These are phyloP conservation scores for Alviniconcha strummeri DNA, from an alignment of 2,888 invertebrate species.

Conservation along the genomic window DNA sequence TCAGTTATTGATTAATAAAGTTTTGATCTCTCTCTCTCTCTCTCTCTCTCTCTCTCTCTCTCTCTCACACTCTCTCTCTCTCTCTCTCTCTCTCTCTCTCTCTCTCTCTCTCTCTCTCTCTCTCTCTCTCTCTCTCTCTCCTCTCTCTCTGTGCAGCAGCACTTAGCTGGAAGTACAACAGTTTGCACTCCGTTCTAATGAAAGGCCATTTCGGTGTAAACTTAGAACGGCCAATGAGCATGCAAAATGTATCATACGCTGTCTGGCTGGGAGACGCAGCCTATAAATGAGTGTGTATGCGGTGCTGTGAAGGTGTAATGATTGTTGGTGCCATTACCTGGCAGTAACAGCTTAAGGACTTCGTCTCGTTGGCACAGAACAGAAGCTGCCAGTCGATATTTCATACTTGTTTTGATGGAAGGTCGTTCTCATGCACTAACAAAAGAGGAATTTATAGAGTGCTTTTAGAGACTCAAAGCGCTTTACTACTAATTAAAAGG, in stretches of 20 bases:
- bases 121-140: conserved; percentile 3
- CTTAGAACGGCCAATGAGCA: background rate
- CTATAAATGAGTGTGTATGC: background rate
- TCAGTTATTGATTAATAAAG: no score
- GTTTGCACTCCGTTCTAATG: conserved; percentile 30
- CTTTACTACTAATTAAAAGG: no score
- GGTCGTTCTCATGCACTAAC: no score
- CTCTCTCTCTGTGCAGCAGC: background rate
- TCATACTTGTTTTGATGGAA: no score
- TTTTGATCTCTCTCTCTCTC: background rate
- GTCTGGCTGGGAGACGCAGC: background rate
- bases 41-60: background rate
- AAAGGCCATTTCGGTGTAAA: conserved; percentile 26
- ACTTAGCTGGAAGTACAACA: conserved; percentile 1
- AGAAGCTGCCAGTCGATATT: no score
- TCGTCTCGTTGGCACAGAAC: no score
- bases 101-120: background rate
- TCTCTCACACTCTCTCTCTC: conserved; percentile 5
- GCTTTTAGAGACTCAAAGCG: no score
- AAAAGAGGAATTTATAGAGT: no score
- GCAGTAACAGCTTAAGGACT: no score
- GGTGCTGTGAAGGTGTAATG: background rate
- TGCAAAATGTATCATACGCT: conserved; percentile 5
- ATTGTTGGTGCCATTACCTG: conserved; percentile 3
- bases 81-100: conserved; percentile 4